Evolutionary conservation across 2,113 vertebrate genomes (phyloP), one percentile per base, ranked within the genome.

Genomic region (Oostethus manadensis): DNA sequence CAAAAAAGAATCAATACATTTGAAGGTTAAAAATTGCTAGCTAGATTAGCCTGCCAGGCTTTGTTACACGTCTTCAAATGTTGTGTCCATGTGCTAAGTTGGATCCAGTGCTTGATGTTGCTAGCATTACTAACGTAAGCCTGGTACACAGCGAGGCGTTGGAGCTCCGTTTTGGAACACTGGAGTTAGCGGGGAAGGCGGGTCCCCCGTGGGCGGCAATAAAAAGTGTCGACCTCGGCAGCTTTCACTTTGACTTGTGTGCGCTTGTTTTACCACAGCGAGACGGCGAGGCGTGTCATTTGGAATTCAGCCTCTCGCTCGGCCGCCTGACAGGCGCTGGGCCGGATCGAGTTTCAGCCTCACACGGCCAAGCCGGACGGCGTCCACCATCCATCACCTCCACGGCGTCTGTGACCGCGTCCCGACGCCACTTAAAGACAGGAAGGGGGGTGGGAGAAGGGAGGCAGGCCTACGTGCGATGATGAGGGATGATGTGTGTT

Each of bases 391-490:
- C 62, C 94, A 96, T 81, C 93, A 94, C 59, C 77, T 96, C 1
- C 82, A 86, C 49, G 89, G 87, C 60, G 80, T 71, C 65, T 98
- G 90, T 7, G 80, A 81, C 62, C 92, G 92, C 5, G 84, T 93
- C 54, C 83, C 94, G 74, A 60, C 98, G 18, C 92, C 93, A 80
- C 90, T 99, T n/a, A 91, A 84, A 23, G 71, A 91, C 60, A 83
- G 91, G 88, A 71, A 91, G 58, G 83, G 91, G 87, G 94, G 94
- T 94, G 54, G 64, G 55, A 49, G 18, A 50, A 18, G 35, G 43
- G 60, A 18, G 45, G 62, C 26, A 67, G 55, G 15, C 61, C 58
- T 75, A 67, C 67, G 64, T 15, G 64, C 79, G 68, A 62, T 62
- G 59, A 59, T 73, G 68, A 71, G 63, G 13, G 62, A 69, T 63